Base-by-base conservation (phyloP, 2,797 vertebrate genomes). In the Danio kyathit region DNA sequence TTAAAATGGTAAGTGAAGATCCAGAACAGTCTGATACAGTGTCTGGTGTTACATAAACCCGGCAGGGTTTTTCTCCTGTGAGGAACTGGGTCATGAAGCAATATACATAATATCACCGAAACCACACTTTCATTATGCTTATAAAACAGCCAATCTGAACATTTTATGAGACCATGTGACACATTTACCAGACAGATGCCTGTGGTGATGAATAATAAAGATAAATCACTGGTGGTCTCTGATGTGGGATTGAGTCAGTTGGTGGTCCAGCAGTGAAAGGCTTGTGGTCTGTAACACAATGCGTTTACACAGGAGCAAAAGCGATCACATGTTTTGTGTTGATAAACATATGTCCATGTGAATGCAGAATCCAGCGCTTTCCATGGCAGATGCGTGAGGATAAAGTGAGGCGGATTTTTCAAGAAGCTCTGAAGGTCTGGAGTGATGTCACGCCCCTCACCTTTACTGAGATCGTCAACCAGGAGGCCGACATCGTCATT, bases 391-490 rank as follows among this genome's bases (percentile, higher is more conserved):
- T 99, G 74, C 88, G 92, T 0, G 90, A 94, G 86, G 92, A 94
- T 11, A 96, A 95, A 84, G 96, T 98, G 43, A 94, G 92, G 1
- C 91, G 88, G 0, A 94, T 96, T 2, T 91, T 99, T 2, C 89
- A 90, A 57, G 96, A 97, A 38, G 97, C 97, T 5, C 85, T 97
- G 51, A 92, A 91, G 71, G 95, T 98, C 54, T 99, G 97, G 97
- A 98, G 96, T 0, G 94, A 97, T 0, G 96, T 98, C 86, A 98
- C 96, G 0, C 97, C 96, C 0, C 93, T 99, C 81, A 98, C 94
- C 77, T 97, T 99, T 88, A 96, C 94, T 0, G 97, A 99, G 91
- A 89, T 98, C 80, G 90, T 84, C 17, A 89, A 93, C 16, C 94
- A 95, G 72, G 93, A 87, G 0, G 94, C 96, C 0, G 97, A 99